Percentiles rank a stretch among this genome's conserved stretches.
Conservation (phyloP, 2,888 invertebrate genomes). For the Heterodera filipjevi region DNA sequence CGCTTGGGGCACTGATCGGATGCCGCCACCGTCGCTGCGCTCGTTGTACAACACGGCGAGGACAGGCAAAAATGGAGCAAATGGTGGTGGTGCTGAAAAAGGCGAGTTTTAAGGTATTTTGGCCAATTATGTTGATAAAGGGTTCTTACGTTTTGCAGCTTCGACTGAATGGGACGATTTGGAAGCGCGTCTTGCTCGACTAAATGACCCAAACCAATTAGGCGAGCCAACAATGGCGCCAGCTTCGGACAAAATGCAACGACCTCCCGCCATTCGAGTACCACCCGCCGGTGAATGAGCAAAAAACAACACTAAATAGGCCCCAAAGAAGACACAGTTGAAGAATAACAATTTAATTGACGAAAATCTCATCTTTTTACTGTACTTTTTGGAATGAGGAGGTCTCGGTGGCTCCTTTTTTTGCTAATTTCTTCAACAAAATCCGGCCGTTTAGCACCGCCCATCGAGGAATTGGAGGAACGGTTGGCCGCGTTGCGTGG, state of each 20-base stretch:
- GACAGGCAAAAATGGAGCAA: neutral
- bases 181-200: constrained; percentile 38
- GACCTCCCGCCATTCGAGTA: neutral
- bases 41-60: constrained; percentile 31
- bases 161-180: constrained; percentile 38
- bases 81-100: constrained; percentile 15
- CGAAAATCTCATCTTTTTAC: too few relatives aligned
- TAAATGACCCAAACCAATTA: constrained; percentile 33
- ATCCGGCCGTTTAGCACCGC: neutral
- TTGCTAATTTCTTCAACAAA: too few relatives aligned
- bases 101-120: neutral
- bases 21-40: constrained; percentile 57
- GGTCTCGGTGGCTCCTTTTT: too few relatives aligned
- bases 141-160: neutral
- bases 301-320: neutral
- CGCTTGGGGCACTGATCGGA: constrained; percentile 56
- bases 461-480: constrained; percentile 52
- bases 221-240: neutral
- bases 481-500: constrained; percentile 55
- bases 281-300: neutral
- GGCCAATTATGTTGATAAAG: neutral
- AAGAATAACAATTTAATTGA: too few relatives aligned
- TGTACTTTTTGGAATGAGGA: too few relatives aligned
- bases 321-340: neutral
- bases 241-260: neutral